Evolutionary conservation across 2,113 vertebrate genomes (phyloP).

Genomic region (rabbit (Oryctolagus cuniculus)): mOryCun1.1 NC_091436.1:74716501-74717000

Average conservation of each 20-base stretch:
- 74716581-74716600: background rate
- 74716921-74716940: conserved; percentile 25
- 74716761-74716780: conserved; percentile 29
- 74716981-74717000: conserved; percentile 13
- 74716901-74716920: conserved; percentile 63
- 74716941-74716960: conserved; percentile 51
- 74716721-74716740: background rate
- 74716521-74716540: background rate
- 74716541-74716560: conserved; percentile 1
- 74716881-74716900: conserved; percentile 17
- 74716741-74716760: background rate
- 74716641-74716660: background rate
- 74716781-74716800: background rate
- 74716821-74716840: conserved; percentile 1
- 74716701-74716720: background rate
- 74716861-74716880: background rate
- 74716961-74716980: background rate
- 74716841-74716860: conserved; percentile 19
- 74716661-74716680: background rate
- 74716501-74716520: conserved; percentile 6
- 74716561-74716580: conserved; percentile 6
- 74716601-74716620: background rate
- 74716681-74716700: background rate
- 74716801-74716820: background rate
- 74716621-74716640: background rate